A percentile compares a stretch with the other conserved stretches of the same genome.
phyloP scores from a whole-genome alignment of 1,140 invertebrate genomes.

The Charaxes varanes region DNA sequence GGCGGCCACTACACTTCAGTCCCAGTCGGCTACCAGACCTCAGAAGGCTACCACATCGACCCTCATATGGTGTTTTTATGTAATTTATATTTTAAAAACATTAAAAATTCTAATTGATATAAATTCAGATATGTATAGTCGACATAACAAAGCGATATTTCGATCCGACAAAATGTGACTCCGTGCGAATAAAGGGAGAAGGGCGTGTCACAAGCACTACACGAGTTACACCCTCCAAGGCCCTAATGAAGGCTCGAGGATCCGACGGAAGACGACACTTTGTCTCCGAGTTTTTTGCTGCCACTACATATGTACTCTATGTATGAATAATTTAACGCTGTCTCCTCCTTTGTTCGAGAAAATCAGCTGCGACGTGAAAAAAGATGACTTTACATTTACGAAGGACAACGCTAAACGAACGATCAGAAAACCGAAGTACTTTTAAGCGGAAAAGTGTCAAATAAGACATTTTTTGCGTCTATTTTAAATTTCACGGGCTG shows the following conservation, averaged over 20 bases:
- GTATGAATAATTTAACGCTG: constrained; percentile 21
- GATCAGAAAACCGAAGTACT: too few relatives aligned
- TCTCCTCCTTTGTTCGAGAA: constrained; percentile 12
- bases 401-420: constrained; percentile 6
- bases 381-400: constrained; percentile 7
- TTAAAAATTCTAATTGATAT: too few relatives aligned
- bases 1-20: constrained; percentile 84
- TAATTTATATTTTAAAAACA: too few relatives aligned
- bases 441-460: too few relatives aligned
- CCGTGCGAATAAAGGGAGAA: too few relatives aligned
- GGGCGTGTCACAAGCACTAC: too few relatives aligned
- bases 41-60: constrained; percentile 86
- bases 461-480: too few relatives aligned
- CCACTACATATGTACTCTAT: constrained; percentile 21
- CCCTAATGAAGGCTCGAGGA: constrained; percentile 42
- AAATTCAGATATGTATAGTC: too few relatives aligned
- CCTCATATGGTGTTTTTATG: too few relatives aligned
- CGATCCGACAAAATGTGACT: too few relatives aligned
- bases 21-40: constrained; percentile 81
- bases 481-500: too few relatives aligned
- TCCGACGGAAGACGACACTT: constrained; percentile 40
- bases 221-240: constrained; percentile 25
- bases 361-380: constrained; percentile 17
- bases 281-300: constrained; percentile 37
- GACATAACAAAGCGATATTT: too few relatives aligned